Conservation (phyloP, 2,113 vertebrate species). For the Nibea coibor region DNA sequence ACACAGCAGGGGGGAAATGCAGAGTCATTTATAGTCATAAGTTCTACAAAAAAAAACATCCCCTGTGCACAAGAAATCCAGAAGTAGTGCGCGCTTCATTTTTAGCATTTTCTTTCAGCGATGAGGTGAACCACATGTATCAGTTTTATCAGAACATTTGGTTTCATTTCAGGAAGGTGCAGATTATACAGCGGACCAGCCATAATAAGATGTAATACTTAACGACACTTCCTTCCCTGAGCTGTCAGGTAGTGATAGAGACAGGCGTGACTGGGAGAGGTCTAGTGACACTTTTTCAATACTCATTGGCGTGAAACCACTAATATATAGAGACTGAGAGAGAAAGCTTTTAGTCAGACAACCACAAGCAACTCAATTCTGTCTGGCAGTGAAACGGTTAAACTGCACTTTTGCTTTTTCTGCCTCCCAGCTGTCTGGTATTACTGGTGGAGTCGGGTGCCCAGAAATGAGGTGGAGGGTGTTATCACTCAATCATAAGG, state of each 20-base stretch:
- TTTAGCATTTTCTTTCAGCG: not conserved
- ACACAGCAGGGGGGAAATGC: slow-evolving; percentile 41
- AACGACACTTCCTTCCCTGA: slow-evolving; percentile 16
- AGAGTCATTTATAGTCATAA: slow-evolving; percentile 69
- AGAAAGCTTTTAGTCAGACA: slow-evolving; percentile 77
- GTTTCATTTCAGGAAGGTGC: slow-evolving; percentile 19
- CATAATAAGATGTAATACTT: not conserved
- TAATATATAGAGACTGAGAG: slow-evolving; percentile 71
- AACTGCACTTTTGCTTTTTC: slow-evolving; percentile 79
- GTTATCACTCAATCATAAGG: slow-evolving; percentile 59
- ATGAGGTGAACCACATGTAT: not conserved
- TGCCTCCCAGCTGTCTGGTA: slow-evolving; percentile 70
- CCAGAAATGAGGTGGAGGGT: slow-evolving; percentile 70
- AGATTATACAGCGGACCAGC: not conserved
- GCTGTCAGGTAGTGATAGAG: slow-evolving; percentile 64
- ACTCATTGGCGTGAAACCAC: slow-evolving; percentile 67
- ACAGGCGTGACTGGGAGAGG: slow-evolving; percentile 76
- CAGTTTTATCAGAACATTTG: slow-evolving; percentile 7
- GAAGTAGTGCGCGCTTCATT: slow-evolving; percentile 6
- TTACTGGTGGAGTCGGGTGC: slow-evolving; percentile 59
- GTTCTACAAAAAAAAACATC: slow-evolving; percentile 38
- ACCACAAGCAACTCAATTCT: slow-evolving; percentile 83
- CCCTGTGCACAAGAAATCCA: slow-evolving; percentile 29
- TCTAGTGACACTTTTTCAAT: slow-evolving; percentile 60
- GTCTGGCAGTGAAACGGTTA: slow-evolving; percentile 84